Base-by-base conservation (phyloP, 1,140 invertebrate species). In the Pseudomyrmex sp. region DNA sequence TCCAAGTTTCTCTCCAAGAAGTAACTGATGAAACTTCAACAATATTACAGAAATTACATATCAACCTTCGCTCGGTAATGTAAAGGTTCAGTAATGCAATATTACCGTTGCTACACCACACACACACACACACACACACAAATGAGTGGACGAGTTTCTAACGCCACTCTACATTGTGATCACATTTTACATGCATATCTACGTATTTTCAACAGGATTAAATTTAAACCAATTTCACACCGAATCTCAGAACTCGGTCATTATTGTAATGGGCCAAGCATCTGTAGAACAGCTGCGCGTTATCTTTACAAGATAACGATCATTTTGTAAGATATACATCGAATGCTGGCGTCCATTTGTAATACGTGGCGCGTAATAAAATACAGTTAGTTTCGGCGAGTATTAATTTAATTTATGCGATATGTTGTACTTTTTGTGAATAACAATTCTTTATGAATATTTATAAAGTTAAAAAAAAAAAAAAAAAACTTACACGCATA, bases 31-130 rank as follows among this genome's bases (percentile, higher is more conserved):
- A 15, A 15, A 12, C 20, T 48, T 10, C 12, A 26, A 48, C 65
- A 44, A 18, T 50, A 61, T 72, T 80, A 44, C 26, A 44, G 8
- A 12, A 70, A 50, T 72, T 61, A 80, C 48, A 70, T 26, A 80
- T 80, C 56, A 72, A 59, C 59, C 23, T 59, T 35, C 44, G 13
- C 52, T 58, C 9, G 58, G 15, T 79, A 69, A 79, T 15, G 23
- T 59, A 61, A 72, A 48, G 65, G 9, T 26, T 59, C 20, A 13
- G 76, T 59, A 70, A 79, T 46, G 35, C 35, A 46, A 48, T 18
- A 48, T 79, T 69, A 68, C 44, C 54, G 35, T 50, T 52, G 23
- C 58, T 26, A 62, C 18, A 20, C n/a, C 26, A 26, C 26, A 35
- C 35, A 35, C 35, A 35, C 35, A 35, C 35, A 35, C 35, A 7